These are phyloP conservation scores for Caradrina clavipalpis DNA, from an alignment of 2,888 invertebrate species.

Conservation along the genomic window DNA sequence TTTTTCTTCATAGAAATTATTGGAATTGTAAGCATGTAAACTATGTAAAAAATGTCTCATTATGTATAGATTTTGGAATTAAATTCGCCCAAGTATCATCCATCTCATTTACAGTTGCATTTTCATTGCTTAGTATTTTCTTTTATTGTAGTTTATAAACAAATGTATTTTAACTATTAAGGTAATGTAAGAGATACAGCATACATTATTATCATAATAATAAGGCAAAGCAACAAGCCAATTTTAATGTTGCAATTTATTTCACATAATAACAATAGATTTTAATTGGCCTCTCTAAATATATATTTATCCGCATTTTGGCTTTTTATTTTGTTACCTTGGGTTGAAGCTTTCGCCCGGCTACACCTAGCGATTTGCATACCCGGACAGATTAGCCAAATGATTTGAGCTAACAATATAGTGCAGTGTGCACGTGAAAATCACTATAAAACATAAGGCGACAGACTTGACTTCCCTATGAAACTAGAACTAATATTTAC, in stretches of 20 bases:
- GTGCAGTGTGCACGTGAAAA: too few relatives aligned
- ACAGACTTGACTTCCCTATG: too few relatives aligned
- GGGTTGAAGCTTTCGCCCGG: too few relatives aligned
- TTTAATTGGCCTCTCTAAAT: conserved; percentile 89
- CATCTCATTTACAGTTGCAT: conserved; percentile 82
- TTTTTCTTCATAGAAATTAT: conserved; percentile 67
- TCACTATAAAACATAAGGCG: too few relatives aligned
- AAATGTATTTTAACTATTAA: conserved; percentile 77
- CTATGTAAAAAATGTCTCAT: conserved; percentile 58
- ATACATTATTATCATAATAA: conserved; percentile 73
- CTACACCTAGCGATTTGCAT: too few relatives aligned
- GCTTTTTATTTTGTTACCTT: conserved; percentile 38
- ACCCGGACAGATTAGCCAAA: too few relatives aligned
- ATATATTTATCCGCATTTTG: conserved; percentile 83
- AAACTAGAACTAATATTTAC: too few relatives aligned
- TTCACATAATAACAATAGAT: conserved; percentile 79
- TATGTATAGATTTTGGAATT: conserved; percentile 66
- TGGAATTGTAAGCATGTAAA: conserved; percentile 62
- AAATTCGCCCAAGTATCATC: conserved; percentile 78
- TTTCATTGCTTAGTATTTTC: conserved; percentile 83
- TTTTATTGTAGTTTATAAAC: conserved; percentile 66
- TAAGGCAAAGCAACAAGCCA: conserved; percentile 75
- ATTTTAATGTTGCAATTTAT: conserved; percentile 80
- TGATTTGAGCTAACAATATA: too few relatives aligned
- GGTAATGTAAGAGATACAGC: conserved; percentile 78